A percentile compares a stretch with the other conserved stretches of the same genome.
phyloP scores from a whole-genome alignment of 2,888 invertebrate species.

The Scrobipalpa atriplicella region DNA sequence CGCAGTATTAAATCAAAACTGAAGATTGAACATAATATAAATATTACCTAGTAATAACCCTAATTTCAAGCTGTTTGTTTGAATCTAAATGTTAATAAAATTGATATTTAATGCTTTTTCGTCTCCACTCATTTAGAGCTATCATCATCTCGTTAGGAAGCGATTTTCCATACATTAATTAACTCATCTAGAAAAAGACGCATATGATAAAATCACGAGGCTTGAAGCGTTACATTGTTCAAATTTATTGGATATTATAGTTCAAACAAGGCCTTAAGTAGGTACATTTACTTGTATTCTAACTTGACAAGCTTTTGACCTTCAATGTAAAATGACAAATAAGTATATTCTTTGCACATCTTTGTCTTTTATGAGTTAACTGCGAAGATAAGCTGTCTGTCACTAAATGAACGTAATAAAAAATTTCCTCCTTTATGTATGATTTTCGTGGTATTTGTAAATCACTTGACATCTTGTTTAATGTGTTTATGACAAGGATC shows the following conservation, averaged over 20 bases:
- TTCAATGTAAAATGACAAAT: conserved; percentile 16
- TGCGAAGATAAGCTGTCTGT: not conserved
- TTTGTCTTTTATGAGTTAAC: not conserved
- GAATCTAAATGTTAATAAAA: not conserved
- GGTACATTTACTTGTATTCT: not conserved
- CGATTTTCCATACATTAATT: conserved; percentile 10
- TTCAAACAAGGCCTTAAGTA: too few species aligned
- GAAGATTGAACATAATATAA: not conserved
- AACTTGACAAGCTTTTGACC: conserved; percentile 8
- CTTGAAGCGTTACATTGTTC: conserved; percentile 6
- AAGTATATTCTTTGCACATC: conserved; percentile 1
- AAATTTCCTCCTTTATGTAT: not conserved
- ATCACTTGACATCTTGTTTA: conserved; percentile 19
- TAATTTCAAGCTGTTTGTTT: not conserved
- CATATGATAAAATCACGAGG: conserved; percentile 17
- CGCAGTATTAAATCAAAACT: not conserved
- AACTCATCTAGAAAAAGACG: not conserved
- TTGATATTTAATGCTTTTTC: not conserved
- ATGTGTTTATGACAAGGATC: conserved; percentile 20
- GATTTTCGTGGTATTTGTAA: not conserved
- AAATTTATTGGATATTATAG: too few species aligned
- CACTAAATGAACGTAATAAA: not conserved
- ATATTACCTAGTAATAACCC: not conserved
- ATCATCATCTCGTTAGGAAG: not conserved
- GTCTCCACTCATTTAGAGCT: not conserved